Evolutionary conservation across 2,888 invertebrate species (phyloP).

Genomic region (Brachyopa scutellaris): DNA sequence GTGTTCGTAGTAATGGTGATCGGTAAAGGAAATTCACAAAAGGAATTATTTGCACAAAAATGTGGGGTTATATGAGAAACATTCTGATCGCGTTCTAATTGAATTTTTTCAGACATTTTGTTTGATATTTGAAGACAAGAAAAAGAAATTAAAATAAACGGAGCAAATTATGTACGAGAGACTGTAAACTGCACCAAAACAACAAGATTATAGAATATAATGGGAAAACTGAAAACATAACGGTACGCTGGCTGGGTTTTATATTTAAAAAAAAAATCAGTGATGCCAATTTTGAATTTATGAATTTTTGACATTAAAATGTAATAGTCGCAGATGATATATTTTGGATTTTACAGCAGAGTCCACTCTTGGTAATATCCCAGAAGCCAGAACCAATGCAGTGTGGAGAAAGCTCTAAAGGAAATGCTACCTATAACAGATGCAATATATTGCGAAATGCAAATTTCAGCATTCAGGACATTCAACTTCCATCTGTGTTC

Average conservation of each 20-base stretch:
- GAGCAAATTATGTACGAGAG: neutral
- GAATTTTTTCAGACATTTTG: slow-evolving; percentile 2
- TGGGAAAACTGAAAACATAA: slow-evolving; percentile 30
- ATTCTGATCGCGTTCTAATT: neutral
- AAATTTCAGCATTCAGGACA: too few relatives aligned
- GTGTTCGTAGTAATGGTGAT: neutral
- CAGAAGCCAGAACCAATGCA: too few relatives aligned
- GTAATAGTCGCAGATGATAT: too few relatives aligned
- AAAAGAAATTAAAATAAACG: neutral
- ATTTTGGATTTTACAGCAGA: too few relatives aligned
- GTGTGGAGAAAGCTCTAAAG: too few relatives aligned
- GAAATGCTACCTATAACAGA: too few relatives aligned
- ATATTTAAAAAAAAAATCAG: neutral
- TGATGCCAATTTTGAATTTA: too few relatives aligned
- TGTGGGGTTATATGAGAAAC: slow-evolving; percentile 1
- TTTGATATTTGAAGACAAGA: too few relatives aligned
- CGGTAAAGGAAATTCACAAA: slow-evolving; percentile 21
- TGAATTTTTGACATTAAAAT: too few relatives aligned
- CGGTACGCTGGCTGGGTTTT: slow-evolving; percentile 13
- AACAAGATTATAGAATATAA: slow-evolving; percentile 4
- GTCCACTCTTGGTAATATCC: too few relatives aligned
- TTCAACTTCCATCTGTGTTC: too few relatives aligned
- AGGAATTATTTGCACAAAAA: slow-evolving; percentile 6
- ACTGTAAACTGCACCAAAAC: slow-evolving; percentile 41
- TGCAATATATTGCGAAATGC: too few relatives aligned